phyloP scores from a whole-genome alignment of 2,797 vertebrate genomes.

The Vespertilio murinus region DNA sequence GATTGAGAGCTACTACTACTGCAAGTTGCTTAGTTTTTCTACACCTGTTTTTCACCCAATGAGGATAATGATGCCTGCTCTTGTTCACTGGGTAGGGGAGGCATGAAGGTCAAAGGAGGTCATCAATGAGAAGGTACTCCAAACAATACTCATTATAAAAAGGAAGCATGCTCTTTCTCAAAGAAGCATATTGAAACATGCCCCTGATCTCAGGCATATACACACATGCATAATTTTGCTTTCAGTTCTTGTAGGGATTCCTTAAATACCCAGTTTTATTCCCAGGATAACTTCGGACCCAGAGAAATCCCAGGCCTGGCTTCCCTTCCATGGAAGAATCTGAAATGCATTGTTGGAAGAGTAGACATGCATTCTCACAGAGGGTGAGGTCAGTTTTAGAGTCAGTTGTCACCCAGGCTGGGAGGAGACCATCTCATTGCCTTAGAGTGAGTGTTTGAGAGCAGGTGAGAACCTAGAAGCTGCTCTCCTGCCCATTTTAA shows the following conservation, averaged over 20 bases:
- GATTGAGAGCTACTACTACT: neutral
- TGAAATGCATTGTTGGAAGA: neutral
- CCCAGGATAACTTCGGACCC: neutral
- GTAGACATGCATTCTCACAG: neutral
- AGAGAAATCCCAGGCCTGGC: neutral
- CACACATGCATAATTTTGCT: fast-evolving
- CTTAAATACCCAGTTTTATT: neutral
- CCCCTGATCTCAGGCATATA: fast-evolving
- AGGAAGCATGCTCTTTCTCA: neutral
- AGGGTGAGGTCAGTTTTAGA: neutral
- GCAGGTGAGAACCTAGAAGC: neutral
- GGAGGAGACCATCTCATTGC: neutral
- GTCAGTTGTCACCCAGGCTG: neutral
- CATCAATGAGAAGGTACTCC: fast-evolving
- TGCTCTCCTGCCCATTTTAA: neutral
- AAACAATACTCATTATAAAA: neutral
- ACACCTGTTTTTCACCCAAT: neutral
- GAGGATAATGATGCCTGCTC: no score
- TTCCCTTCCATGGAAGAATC: neutral
- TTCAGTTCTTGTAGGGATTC: neutral
- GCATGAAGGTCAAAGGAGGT: neutral
- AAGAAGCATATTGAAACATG: neutral
- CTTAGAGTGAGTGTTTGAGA: neutral
- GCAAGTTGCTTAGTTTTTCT: no score
- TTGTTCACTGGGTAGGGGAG: neutral